phyloP scores from a whole-genome alignment of 1,140 invertebrate species.

The Papilio machaon region DNA sequence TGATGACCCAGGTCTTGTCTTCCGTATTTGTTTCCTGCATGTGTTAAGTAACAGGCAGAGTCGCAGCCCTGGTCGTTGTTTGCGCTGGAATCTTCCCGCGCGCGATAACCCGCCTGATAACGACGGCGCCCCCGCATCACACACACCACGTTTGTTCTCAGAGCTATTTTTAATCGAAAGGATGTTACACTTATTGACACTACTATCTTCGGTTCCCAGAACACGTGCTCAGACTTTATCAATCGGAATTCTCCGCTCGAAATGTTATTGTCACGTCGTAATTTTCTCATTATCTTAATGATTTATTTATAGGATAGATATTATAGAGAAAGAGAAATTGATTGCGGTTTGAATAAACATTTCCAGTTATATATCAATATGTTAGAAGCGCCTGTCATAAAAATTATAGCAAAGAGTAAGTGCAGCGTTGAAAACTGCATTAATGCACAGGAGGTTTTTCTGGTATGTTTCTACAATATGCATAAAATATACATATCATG shows the following conservation, averaged over 20 bases:
- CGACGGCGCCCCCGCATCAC: constrained; percentile 63
- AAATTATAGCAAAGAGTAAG: not conserved
- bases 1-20: not conserved
- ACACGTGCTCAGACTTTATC: constrained; percentile 61
- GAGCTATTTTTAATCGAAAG: constrained; percentile 63
- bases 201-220: constrained; percentile 53
- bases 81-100: constrained; percentile 76
- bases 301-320: constrained; percentile 29
- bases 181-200: constrained; percentile 60
- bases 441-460: no score
- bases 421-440: no score
- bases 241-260: constrained; percentile 58
- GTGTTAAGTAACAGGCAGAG: constrained; percentile 14
- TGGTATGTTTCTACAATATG: no score
- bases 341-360: not conserved
- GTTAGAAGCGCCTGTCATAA: not conserved
- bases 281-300: constrained; percentile 29
- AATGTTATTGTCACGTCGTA: constrained; percentile 44
- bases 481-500: no score
- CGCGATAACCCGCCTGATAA: constrained; percentile 65
- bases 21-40: constrained; percentile 27
- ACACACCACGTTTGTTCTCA: constrained; percentile 54
- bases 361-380: not conserved
- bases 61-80: constrained; percentile 56
- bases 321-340: constrained; percentile 31